Evolutionary conservation across 2,113 vertebrate species (phyloP).

Genomic region (Hucho hucho): DNA sequence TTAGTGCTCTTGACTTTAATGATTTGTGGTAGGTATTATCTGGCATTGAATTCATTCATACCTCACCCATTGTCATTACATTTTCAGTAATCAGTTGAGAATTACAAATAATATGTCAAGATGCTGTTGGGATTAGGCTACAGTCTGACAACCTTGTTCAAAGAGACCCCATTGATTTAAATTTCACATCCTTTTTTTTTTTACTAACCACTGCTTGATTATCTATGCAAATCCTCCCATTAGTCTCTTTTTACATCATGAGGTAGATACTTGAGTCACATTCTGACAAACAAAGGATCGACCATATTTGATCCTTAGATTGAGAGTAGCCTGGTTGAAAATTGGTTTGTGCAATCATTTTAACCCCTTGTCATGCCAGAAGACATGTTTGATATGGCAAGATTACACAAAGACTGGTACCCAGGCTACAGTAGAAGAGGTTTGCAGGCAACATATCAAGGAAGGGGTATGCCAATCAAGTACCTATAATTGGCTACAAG

Average conservation of each 20-base stretch:
- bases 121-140: not conserved
- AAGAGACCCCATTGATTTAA: not conserved
- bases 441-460: not conserved
- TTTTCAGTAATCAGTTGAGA: not conserved
- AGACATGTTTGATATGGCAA: too few species aligned
- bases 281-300: too few species aligned
- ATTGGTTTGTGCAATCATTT: too few species aligned
- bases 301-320: too few species aligned
- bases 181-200: not conserved
- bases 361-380: too few species aligned
- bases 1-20: not conserved
- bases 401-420: too few species aligned
- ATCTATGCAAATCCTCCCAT: not conserved
- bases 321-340: too few species aligned
- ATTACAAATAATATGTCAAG: not conserved
- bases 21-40: not conserved
- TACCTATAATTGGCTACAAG: too few species aligned
- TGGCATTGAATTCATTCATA: not conserved
- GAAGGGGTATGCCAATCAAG: not conserved
- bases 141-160: not conserved
- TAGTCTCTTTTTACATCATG: not conserved
- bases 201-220: not conserved
- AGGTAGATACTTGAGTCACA: too few species aligned
- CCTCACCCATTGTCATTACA: not conserved
- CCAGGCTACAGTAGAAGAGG: too few species aligned